These are phyloP conservation scores for Calameuta idolon DNA, from an alignment of 2,888 invertebrate genomes.

Conservation along the genomic window DNA sequence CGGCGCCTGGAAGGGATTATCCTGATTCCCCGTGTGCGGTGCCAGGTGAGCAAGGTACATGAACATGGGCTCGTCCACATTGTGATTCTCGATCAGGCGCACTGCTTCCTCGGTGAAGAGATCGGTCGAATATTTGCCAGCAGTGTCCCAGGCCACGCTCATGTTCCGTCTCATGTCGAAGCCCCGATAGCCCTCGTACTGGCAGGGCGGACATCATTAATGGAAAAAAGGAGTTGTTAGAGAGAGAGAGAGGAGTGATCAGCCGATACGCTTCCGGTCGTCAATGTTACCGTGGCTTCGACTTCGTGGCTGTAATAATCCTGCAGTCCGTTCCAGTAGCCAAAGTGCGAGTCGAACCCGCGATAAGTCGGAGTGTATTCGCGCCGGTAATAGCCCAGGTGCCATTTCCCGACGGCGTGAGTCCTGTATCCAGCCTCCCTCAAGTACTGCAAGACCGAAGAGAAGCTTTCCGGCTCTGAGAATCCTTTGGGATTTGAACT, in stretches of 20 bases:
- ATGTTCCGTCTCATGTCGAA: constrained; percentile 75
- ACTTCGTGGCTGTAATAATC: constrained; percentile 81
- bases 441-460: constrained; percentile 69
- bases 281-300: constrained; percentile 65
- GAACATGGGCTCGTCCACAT: constrained; percentile 72
- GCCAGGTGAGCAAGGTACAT: constrained; percentile 78
- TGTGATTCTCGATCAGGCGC: constrained; percentile 69
- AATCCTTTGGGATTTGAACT: neutral
- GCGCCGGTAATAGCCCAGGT: constrained; percentile 81
- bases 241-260: no score
- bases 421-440: constrained; percentile 79
- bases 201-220: constrained; percentile 12
- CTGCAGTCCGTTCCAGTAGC: constrained; percentile 80
- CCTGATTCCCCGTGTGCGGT: constrained; percentile 76
- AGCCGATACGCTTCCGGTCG: no score
- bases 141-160: constrained; percentile 69
- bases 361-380: constrained; percentile 80
- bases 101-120: constrained; percentile 77
- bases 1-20: constrained; percentile 79
- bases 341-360: constrained; percentile 85
- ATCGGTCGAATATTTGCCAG: constrained; percentile 75
- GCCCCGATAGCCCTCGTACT: constrained; percentile 66
- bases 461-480: no score
- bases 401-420: constrained; percentile 92
- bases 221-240: no score